Evolutionary conservation across 2,113 vertebrate genomes (phyloP).

Genomic region (Trachemys scripta): DNA sequence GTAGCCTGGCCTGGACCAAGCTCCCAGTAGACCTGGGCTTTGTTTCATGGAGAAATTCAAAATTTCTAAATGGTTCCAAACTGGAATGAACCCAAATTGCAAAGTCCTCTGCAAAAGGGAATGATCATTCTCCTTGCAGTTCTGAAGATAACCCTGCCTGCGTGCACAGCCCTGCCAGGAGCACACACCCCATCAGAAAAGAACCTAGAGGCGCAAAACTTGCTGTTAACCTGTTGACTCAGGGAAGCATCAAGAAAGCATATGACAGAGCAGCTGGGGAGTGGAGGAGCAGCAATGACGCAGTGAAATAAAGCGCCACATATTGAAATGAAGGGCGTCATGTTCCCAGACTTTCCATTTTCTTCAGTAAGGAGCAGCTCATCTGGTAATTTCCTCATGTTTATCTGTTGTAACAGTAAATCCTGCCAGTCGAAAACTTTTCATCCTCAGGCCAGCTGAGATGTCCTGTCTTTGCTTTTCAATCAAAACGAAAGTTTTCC

Average conservation of each 20-base stretch:
- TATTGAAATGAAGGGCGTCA: not conserved
- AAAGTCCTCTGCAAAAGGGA: not conserved
- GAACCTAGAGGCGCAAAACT: not conserved
- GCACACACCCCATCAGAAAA: not conserved
- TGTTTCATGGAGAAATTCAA: not conserved
- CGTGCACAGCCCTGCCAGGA: not conserved
- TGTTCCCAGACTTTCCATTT: not conserved
- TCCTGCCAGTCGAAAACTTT: not conserved
- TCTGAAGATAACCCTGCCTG: not conserved
- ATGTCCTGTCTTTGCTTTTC: not conserved
- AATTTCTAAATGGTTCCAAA: not conserved
- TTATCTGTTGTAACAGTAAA: not conserved
- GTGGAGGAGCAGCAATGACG: not conserved
- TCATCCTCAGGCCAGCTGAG: not conserved
- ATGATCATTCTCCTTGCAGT: not conserved
- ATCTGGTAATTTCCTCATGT: not conserved
- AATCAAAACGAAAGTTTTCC: not conserved
- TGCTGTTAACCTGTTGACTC: not conserved
- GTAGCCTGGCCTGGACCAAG: not conserved
- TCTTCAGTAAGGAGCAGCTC: not conserved
- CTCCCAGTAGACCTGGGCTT: not conserved
- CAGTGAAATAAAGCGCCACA: accelerated
- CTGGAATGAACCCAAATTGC: accelerated
- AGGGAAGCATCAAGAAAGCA: not conserved
- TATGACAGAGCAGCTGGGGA: not conserved